These are phyloP conservation scores for Trichonephila inaurata DNA, from an alignment of 1,140 invertebrate species.

Conservation along the genomic window DNA sequence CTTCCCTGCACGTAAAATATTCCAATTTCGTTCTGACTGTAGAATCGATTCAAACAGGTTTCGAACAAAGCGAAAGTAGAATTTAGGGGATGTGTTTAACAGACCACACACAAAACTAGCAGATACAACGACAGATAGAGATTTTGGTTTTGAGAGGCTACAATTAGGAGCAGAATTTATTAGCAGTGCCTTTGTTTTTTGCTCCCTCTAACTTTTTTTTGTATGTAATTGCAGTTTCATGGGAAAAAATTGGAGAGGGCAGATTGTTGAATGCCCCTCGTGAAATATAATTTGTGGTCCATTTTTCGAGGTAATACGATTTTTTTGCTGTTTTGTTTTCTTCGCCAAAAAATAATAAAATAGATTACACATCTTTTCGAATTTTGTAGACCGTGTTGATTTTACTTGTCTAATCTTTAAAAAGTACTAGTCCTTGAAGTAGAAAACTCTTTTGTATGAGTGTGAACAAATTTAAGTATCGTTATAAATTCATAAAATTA, in stretches of 20 bases:
- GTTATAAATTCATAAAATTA: no score
- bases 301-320: background rate
- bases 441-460: no score
- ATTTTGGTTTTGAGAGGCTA: background rate
- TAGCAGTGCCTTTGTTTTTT: background rate
- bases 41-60: constrained; percentile 3
- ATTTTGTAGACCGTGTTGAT: no score
- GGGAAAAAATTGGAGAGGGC: background rate
- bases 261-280: background rate
- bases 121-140: background rate
- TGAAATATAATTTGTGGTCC: background rate
- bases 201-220: background rate
- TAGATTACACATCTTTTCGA: no score
- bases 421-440: no score
- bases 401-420: no score
- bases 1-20: no score
- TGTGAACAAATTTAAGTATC: no score
- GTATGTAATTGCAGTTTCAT: background rate
- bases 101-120: background rate
- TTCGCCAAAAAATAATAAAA: no score
- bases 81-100: background rate
- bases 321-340: background rate
- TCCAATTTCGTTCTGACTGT: no score
- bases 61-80: background rate
- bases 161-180: background rate